A percentile compares a stretch with the other conserved stretches of the same genome.
These are phyloP conservation scores for Lipotes vexillifer DNA, from an alignment of 2,113 vertebrate species.

Conservation along the genomic window DNA sequence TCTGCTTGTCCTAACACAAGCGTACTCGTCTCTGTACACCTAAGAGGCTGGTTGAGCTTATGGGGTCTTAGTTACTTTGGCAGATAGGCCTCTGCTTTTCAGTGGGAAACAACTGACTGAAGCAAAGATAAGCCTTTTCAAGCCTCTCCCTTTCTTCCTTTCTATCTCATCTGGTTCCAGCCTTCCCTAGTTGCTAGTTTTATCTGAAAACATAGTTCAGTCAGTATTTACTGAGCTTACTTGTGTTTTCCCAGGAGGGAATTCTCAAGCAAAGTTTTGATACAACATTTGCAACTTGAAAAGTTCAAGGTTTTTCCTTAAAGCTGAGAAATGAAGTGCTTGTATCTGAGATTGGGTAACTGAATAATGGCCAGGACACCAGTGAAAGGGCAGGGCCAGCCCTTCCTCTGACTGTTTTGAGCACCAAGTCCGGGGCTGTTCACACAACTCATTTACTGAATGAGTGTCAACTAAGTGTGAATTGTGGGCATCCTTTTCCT, in stretches of 20 bases:
- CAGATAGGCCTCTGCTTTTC: slow-evolving; percentile 29
- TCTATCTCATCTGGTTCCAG: slow-evolving; percentile 35
- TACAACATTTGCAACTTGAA: background rate
- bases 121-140: slow-evolving; percentile 32
- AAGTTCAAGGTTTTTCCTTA: slow-evolving; percentile 20
- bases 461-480: background rate
- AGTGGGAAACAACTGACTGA: background rate
- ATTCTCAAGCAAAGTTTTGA: slow-evolving; percentile 12
- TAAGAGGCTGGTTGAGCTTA: background rate
- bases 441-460: background rate
- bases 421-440: background rate
- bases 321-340: background rate
- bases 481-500: background rate
- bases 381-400: background rate
- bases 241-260: slow-evolving; percentile 41
- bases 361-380: background rate
- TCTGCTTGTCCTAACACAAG: background rate
- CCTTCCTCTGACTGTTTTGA: background rate
- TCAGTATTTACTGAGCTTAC: slow-evolving; percentile 16
- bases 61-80: slow-evolving; percentile 19
- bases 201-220: slow-evolving; percentile 43
- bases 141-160: slow-evolving; percentile 4
- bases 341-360: background rate
- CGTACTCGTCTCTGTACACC: background rate
- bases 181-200: slow-evolving; percentile 20